Base-by-base conservation (phyloP, 1,140 invertebrate genomes). In the Drosophila nigrodunni region DNA sequence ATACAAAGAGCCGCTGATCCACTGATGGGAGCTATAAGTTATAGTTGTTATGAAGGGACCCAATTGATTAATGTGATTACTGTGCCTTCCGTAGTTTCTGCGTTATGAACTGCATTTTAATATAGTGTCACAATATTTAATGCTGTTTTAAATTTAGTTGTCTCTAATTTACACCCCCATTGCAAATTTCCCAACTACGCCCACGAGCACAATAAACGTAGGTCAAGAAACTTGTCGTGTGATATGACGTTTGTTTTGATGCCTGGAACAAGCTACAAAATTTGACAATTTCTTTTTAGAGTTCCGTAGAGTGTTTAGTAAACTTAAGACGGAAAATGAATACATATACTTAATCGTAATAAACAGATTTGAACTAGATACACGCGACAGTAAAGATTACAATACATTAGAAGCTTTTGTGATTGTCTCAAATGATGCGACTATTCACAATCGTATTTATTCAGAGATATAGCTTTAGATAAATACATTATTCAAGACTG, bases 391-490 rank as follows among this genome's bases (percentile, higher is more conserved):
- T 57, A 41, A 43, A 57, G 54, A 57, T 57, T 41, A 7, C 37
- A 18, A 21, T 2, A 30, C 4, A 4, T 11, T 21, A 41, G 6
- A 18, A 34, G 11, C 5, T 35, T 9, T 30, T 50, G 9, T 50
- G 6, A 55, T 37, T 55, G 35, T 55, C 74, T 70, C 50, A 77
- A 52, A 57, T 75, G 67, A 78, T 57, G 73, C 15, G 15, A 15
- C 15, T 15, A 15, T 68, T 62, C 18, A 41, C 77, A 69, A 57
- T 69, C n/a, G 49, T 74, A 41, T 88, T 77, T 81, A 57, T 39
- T 35, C 50, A 62, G 6, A 72, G 82, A 87, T 30, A 30, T 2
- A 6, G 3, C 25, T 74, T 87, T 80, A 88, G 83, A 88, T 87
- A 77, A 52, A 7, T 11, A 7, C 21, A 8, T 44, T 21, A 30